phyloP scores from a whole-genome alignment of 2,113 vertebrate genomes.

The Alethe diademata region DNA sequence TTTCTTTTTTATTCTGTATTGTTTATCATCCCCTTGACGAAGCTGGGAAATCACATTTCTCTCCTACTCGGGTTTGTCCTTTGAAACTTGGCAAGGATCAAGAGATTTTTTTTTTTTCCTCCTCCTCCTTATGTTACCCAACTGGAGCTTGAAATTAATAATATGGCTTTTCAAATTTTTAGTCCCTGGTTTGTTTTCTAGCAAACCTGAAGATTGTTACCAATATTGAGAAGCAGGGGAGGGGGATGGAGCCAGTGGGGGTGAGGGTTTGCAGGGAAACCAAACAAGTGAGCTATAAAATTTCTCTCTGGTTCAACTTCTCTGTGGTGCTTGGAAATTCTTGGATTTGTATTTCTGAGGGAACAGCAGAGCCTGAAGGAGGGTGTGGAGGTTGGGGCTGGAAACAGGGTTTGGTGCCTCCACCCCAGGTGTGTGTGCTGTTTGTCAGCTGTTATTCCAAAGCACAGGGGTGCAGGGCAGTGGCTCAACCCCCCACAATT shows the following conservation, averaged over 20 bases:
- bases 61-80: slow-evolving; percentile 49
- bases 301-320: background rate
- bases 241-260: background rate
- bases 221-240: background rate
- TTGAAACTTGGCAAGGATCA: slow-evolving; percentile 51
- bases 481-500: background rate
- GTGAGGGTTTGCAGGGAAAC: background rate
- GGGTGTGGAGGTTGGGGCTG: background rate
- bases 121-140: slow-evolving; percentile 56
- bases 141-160: slow-evolving; percentile 29
- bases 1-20: slow-evolving; percentile 7
- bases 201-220: slow-evolving; percentile 23
- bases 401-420: background rate
- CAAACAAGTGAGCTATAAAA: background rate
- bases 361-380: background rate
- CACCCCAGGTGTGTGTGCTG: background rate
- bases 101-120: background rate
- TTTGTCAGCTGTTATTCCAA: background rate
- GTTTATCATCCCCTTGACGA: slow-evolving; percentile 54
- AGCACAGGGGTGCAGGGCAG: background rate
- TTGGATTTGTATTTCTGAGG: background rate
- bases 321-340: background rate
- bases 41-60: slow-evolving; percentile 53
- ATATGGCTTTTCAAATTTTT: background rate
- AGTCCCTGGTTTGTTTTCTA: slow-evolving; percentile 43